Evolutionary conservation across 53 echinoderm and acorn worm species (phyloP), one percentile per base, ranked within the genome.

Genomic region (Zoroaster sp.): DNA sequence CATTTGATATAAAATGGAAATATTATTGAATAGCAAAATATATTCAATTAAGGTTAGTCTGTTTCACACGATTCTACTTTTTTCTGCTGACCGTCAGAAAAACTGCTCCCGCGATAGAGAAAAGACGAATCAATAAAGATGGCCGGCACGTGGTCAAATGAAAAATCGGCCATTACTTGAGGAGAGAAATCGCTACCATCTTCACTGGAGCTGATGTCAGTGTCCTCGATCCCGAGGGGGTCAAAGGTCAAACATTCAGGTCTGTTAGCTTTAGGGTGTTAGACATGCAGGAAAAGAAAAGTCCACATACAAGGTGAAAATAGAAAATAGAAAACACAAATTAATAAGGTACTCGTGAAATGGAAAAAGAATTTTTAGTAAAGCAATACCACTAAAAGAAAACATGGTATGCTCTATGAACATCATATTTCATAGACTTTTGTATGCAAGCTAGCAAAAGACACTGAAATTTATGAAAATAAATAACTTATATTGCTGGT

Each of bases 31-130:
- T n/a, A n/a, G n/a, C n/a, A n/a, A n/a, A n/a, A n/a, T n/a, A n/a
- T n/a, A n/a, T n/a, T n/a, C n/a, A n/a, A n/a, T n/a, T n/a, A n/a
- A n/a, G n/a, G n/a, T n/a, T n/a, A n/a, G n/a, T n/a, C n/a, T n/a
- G n/a, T n/a, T n/a, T n/a, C n/a, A n/a, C 37, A 5, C 3, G n/a
- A 20, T 33, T 30, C n/a, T 6, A 11, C 40, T 37, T 14, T 51
- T 2, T 18, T 39, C 17, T 67, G 86, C 86, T 86, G 49, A 86
- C 73, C 86, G 20, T 86, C 86, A 18, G 73, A 86, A 21, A 86
- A 72, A 52, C 71, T 72, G 72, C 71, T 51, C 9, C 72, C 39
- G n/a, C 70, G 66, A 66, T 42, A 43, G 67, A 67, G 21, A 42
- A 81, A 81, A 11, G 81, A 81, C 30, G 81, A 15, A 66, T 81